Percentiles rank a stretch among this genome's conserved stretches.
These are phyloP conservation scores for Thelaira solivaga DNA, from an alignment of 2,888 invertebrate genomes.

Conservation along the genomic window DNA sequence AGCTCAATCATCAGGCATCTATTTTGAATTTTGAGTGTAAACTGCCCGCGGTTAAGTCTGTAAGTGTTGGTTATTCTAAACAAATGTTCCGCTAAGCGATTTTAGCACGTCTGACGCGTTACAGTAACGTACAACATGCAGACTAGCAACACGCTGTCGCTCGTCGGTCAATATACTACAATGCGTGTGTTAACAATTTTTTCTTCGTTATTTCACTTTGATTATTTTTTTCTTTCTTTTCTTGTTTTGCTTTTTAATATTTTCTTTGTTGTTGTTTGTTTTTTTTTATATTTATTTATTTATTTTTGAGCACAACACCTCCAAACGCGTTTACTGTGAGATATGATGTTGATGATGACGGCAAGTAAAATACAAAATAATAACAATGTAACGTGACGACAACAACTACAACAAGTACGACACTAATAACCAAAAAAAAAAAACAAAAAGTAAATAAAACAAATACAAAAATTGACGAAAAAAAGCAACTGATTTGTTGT, in stretches of 20 bases:
- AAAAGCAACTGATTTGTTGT: conserved; percentile 38
- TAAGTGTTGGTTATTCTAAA: conserved; percentile 53
- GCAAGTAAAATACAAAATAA: conserved; percentile 34
- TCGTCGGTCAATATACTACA: conserved; percentile 42
- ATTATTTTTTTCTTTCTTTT: background rate
- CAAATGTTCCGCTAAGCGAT: conserved; percentile 55
- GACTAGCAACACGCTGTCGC: conserved; percentile 44
- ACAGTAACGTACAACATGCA: conserved; percentile 47
- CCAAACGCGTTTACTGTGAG: conserved; percentile 53
- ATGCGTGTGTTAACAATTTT: conserved; percentile 40
- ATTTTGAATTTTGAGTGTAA: conserved; percentile 34
- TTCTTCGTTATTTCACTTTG: background rate
- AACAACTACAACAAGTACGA: conserved; percentile 19
- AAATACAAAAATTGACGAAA: conserved; percentile 10
- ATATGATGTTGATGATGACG: conserved; percentile 36
- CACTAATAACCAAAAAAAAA: conserved; percentile 16
- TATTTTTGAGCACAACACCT: conserved; percentile 36
- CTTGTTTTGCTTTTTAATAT: conserved; percentile 9
- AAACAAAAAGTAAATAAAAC: conserved; percentile 16
- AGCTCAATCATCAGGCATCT: background rate
- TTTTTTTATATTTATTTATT: conserved; percentile 1
- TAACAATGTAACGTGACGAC: conserved; percentile 43
- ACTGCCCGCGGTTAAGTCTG: conserved; percentile 60
- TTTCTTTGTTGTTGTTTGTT: conserved; percentile 10
- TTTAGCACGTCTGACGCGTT: conserved; percentile 53